Evolutionary conservation across 2,888 invertebrate genomes (phyloP), one percentile per base, ranked within the genome.

Genomic region (Lordiphosa fenestrarum): DNA sequence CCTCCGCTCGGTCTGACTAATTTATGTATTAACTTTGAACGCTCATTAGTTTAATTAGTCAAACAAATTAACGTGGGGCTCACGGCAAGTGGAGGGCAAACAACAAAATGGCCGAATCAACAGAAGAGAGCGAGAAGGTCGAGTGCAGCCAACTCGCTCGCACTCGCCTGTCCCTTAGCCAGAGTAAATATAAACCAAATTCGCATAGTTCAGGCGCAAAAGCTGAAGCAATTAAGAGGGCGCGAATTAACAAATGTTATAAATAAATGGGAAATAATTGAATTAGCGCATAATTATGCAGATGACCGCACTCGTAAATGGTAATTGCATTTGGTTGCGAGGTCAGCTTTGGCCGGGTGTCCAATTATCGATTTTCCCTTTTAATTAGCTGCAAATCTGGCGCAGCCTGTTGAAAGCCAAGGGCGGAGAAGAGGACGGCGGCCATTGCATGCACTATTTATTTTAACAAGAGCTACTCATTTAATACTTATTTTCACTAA

Each of bases 11-110:
- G 66, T 60, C 68, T 75, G 80, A 75, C 76, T 77, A 77, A 77
- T 77, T 77, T 82, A 82, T 78, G 82, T 86, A 87, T 86, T 87
- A 87, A 87, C 87, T 87, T 87, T 87, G 85, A 86, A 81, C 87
- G 87, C 87, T 88, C 88, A 87, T 87, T 87, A 87, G 88, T 88
- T 88, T 87, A 87, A 87, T 87, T 87, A 87, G 87, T 84, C 85
- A 84, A 77, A 86, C 88, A 86, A 88, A 87, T 87, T 87, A 87
- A 86, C 84, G 83, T 81, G 82, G 73, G 85, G 77, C 77, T 73
- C 75, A 70, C 64, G 64, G 71, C 62, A 71, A 83, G 80, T 83
- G 76, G 80, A 80, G 73, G 69, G 77, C 83, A 83, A 77, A 77
- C 83, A 77, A 76, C 77, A 77, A 77, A 77, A 77, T 80, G 77